These are phyloP conservation scores for Takifugu bimaculatus DNA, from an alignment of 2,113 vertebrate species.

Conservation along the genomic window DNA sequence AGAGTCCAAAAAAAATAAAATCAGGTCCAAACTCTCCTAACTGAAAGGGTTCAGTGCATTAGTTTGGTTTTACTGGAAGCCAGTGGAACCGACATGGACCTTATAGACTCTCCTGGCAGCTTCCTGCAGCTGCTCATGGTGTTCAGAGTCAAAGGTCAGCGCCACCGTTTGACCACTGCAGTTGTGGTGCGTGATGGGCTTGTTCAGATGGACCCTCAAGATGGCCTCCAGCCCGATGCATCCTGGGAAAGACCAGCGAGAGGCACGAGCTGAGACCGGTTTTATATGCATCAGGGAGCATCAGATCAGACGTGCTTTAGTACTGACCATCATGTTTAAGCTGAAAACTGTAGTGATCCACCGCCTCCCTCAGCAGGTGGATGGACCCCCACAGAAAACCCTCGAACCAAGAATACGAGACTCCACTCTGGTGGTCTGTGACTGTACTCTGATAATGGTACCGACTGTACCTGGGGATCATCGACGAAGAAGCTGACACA, in stretches of 20 bases:
- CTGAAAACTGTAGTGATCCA: slow-evolving; percentile 69
- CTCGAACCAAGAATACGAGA: slow-evolving; percentile 51
- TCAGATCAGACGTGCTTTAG: background rate
- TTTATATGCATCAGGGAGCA: background rate
- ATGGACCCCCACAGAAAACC: slow-evolving; percentile 82
- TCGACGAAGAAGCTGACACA: slow-evolving; percentile 87
- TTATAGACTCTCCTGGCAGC: slow-evolving; percentile 64
- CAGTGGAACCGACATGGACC: slow-evolving; percentile 14
- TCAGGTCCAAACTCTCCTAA: background rate
- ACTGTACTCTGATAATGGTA: background rate
- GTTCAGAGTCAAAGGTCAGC: slow-evolving; percentile 75
- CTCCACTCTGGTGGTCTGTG: no score
- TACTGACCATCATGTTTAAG: slow-evolving; percentile 26
- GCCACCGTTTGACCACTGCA: slow-evolving; percentile 70
- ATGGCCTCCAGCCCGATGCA: slow-evolving; percentile 45
- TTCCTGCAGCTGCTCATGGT: slow-evolving; percentile 59
- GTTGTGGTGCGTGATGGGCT: slow-evolving; percentile 60
- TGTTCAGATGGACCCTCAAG: slow-evolving; percentile 68
- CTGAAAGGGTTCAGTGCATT: background rate
- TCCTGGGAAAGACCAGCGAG: slow-evolving; percentile 45
- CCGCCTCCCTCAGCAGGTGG: slow-evolving; percentile 69
- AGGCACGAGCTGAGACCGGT: background rate
- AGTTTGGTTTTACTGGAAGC: background rate
- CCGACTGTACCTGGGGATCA: slow-evolving; percentile 72
- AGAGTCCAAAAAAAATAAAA: background rate